Base-by-base conservation (phyloP, 2,888 invertebrate genomes). In the Orthonevra nobilis region DNA sequence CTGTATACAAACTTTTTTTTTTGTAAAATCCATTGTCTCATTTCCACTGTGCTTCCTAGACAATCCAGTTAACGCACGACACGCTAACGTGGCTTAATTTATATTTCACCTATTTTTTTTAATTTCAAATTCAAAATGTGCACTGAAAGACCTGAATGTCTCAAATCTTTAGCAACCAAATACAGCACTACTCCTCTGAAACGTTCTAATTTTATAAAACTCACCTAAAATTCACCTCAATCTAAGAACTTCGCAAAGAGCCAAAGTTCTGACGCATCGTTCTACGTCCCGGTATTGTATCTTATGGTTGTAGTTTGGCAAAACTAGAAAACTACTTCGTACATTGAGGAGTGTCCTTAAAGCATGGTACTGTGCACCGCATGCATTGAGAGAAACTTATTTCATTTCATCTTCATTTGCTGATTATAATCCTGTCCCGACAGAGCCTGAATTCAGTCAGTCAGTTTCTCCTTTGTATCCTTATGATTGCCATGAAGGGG, bases 351-450 rank as follows among this genome's bases (percentile, higher is more conserved):
- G 54, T 68, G 17, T 56, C 5, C 64, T 52, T 44, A 38, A 30
- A 50, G 44, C 23, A 60, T 12, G 9, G 12, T 20, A 3, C n/a
- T 30, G 3, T 17, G 28, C 20, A 42, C 26, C 26, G 10, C 30
- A 23, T 73, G 54, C 56, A 56, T 40, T 52, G 20, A 42, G 20
- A 44, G 52, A 73, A 79, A 79, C 52, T 79, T 79, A 68, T 73
- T 79, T 79, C 79, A 79, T 79, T 79, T 73, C 79, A 61, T 73
- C 79, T 79, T 79, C 66, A 79, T 79, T 79, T 79, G 54, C 73
- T 79, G 79, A 73, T 73, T 79, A 66, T 79, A 61, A 79, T 73
- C 61, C 66, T 73, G 54, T 56, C 50, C 28, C 60, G 19, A 56
- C 32, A 42, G 40, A 60, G 46, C 34, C 58, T 44, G 26, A 23